Evolutionary conservation across 2,888 invertebrate species (phyloP).

Genomic region (Agonopterix subpropinquella): DNA sequence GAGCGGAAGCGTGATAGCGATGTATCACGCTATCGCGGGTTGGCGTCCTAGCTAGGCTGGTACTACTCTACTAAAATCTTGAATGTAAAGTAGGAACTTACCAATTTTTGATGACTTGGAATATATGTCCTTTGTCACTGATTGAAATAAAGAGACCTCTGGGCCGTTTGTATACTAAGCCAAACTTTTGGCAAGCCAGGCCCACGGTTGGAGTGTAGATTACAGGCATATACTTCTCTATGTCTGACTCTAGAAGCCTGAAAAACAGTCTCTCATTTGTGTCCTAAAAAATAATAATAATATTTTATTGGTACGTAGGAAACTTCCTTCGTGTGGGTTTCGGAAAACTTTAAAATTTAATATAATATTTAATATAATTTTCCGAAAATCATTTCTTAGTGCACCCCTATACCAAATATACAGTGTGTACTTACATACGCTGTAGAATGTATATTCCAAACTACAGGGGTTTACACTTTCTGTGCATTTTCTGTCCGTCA

Average conservation of each 20-base stretch:
- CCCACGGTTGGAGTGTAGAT: conserved; percentile 98
- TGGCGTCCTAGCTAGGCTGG: no score
- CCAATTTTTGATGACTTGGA: conserved; percentile 90
- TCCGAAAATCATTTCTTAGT: no score
- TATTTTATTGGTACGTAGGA: neutral
- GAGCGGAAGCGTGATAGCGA: no score
- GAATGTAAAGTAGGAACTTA: conserved; percentile 48
- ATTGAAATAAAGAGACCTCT: conserved; percentile 94
- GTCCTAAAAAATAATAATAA: conserved; percentile 76
- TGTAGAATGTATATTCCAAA: no score
- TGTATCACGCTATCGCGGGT: no score
- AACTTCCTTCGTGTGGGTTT: no score
- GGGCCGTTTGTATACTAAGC: conserved; percentile 90
- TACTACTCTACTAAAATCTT: no score
- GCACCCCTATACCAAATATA: no score
- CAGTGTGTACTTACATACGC: no score
- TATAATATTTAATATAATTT: neutral
- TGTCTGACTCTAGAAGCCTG: conserved; percentile 87
- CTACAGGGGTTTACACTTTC: no score
- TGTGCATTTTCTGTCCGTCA: no score
- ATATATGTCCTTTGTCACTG: conserved; percentile 91
- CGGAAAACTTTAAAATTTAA: no score
- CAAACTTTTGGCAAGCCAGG: conserved; percentile 94
- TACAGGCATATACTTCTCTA: conserved; percentile 93
- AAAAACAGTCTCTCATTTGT: conserved; percentile 95